Conservation (phyloP, 2,797 vertebrate species). For the Chaunax sp. region DNA sequence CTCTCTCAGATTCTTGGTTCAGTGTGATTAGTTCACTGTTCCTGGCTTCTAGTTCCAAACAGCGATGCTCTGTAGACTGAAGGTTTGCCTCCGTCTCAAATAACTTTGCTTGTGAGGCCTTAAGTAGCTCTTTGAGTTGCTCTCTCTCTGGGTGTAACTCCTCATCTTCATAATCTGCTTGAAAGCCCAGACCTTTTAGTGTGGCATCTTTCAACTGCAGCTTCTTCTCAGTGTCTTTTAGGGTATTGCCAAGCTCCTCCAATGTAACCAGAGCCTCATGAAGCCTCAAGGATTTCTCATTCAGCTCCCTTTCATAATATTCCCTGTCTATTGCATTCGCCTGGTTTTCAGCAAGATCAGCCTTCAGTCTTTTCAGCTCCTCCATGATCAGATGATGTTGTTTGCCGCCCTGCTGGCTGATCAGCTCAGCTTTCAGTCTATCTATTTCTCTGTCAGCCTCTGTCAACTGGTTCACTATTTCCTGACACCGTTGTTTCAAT, state of each 20-base stretch:
- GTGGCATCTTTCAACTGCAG: conserved; percentile 86
- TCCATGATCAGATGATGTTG: conserved; percentile 74
- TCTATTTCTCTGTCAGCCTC: conserved; percentile 88
- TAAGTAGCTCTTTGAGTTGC: conserved; percentile 67
- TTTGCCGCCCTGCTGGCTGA: conserved; percentile 72
- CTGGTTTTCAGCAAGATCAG: conserved; percentile 76
- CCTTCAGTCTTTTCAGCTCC: conserved; percentile 76
- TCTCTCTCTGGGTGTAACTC: conserved; percentile 67
- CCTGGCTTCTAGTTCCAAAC: conserved; percentile 72
- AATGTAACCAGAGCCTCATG: conserved; percentile 83
- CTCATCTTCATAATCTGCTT: conserved; percentile 66
- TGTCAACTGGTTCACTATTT: conserved; percentile 87
- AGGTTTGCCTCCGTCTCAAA: conserved; percentile 71
- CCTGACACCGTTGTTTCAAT: conserved; percentile 84
- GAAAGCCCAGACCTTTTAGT: conserved; percentile 84
- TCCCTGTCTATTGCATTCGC: conserved; percentile 75
- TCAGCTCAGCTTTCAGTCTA: conserved; percentile 82
- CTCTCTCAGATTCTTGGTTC: conserved; percentile 68
- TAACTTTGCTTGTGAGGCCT: conserved; percentile 71
- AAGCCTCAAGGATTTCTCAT: conserved; percentile 83
- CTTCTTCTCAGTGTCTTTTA: conserved; percentile 86
- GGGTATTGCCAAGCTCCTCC: conserved; percentile 80
- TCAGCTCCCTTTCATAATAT: conserved; percentile 83
- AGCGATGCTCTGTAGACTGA: conserved; percentile 60
- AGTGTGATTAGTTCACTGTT: conserved; percentile 69